Evolutionary conservation across 2,113 vertebrate species (phyloP).

Genomic region (Pogonocichla stellata): DNA sequence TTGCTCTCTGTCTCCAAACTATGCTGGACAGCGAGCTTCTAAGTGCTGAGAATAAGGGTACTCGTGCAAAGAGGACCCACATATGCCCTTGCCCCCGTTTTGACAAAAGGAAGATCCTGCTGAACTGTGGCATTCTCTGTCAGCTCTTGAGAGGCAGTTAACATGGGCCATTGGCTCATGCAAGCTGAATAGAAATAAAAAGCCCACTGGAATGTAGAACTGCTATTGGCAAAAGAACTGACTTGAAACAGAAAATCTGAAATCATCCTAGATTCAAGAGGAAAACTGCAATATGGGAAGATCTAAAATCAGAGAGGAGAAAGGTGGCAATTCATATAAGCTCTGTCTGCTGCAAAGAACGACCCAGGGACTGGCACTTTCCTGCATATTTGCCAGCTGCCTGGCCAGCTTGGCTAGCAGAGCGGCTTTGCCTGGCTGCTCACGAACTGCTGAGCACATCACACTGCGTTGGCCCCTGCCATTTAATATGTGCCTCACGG

Average conservation of each 20-base stretch:
- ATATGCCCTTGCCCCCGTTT: neutral
- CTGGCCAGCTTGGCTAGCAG: neutral
- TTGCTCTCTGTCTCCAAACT: neutral
- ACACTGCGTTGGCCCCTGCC: neutral
- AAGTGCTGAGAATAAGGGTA: neutral
- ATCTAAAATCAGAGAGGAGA: neutral
- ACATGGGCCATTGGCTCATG: neutral
- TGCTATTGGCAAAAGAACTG: neutral
- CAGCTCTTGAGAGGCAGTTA: neutral
- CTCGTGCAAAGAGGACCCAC: neutral
- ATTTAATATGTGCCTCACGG: neutral
- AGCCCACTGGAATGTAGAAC: neutral
- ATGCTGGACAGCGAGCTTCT: neutral
- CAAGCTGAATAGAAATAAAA: neutral
- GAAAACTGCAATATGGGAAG: fast-evolving
- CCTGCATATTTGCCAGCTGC: neutral
- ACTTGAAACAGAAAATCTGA: neutral
- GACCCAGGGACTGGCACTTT: neutral
- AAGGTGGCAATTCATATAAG: neutral
- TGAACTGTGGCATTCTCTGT: neutral
- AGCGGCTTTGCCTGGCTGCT: neutral
- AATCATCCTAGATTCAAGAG: neutral
- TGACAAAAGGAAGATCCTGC: neutral
- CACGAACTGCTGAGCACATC: neutral
- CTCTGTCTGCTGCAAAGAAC: neutral